These are phyloP conservation scores for Aethes cnicana DNA, from an alignment of 2,888 invertebrate species.

Conservation along the genomic window DNA sequence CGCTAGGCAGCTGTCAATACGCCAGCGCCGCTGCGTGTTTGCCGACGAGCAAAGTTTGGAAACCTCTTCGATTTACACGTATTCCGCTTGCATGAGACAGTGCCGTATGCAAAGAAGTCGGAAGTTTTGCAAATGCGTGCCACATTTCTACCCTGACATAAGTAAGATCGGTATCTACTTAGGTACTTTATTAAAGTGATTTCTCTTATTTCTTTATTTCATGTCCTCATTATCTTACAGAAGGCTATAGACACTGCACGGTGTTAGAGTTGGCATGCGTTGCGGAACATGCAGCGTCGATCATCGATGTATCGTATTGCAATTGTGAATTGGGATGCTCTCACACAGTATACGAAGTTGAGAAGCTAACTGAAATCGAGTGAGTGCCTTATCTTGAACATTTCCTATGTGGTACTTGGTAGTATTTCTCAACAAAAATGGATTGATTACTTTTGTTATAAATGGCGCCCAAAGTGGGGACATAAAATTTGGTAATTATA, in stretches of 20 bases:
- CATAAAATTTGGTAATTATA: too few relatives aligned
- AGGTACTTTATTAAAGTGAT: too few relatives aligned
- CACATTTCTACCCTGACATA: conserved; percentile 85
- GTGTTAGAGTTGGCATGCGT: conserved; percentile 84
- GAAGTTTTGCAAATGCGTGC: conserved; percentile 86
- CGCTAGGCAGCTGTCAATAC: conserved; percentile 85
- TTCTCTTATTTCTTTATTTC: too few relatives aligned
- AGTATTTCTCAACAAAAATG: too few relatives aligned
- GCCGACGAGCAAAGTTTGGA: conserved; percentile 85
- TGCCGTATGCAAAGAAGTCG: conserved; percentile 86
- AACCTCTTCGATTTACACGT: conserved; percentile 85
- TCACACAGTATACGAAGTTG: conserved; percentile 89
- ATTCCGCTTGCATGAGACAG: conserved; percentile 88
- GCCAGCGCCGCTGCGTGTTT: conserved; percentile 88
- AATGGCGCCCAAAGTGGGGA: conserved; percentile 8
- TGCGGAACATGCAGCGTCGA: conserved; percentile 72
- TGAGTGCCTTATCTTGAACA: conserved; percentile 51
- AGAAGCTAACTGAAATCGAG: conserved; percentile 85
- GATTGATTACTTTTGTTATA: background rate
- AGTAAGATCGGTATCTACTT: conserved; percentile 57
- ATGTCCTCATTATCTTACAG: conserved; percentile 43
- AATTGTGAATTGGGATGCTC: conserved; percentile 88
- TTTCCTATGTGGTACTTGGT: too few relatives aligned
- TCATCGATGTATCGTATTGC: conserved; percentile 84
- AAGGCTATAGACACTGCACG: conserved; percentile 82